phyloP scores from a whole-genome alignment of 30 jellyfish, hydroid and myxozoan species.

The Pelagia noctiluca region DNA sequence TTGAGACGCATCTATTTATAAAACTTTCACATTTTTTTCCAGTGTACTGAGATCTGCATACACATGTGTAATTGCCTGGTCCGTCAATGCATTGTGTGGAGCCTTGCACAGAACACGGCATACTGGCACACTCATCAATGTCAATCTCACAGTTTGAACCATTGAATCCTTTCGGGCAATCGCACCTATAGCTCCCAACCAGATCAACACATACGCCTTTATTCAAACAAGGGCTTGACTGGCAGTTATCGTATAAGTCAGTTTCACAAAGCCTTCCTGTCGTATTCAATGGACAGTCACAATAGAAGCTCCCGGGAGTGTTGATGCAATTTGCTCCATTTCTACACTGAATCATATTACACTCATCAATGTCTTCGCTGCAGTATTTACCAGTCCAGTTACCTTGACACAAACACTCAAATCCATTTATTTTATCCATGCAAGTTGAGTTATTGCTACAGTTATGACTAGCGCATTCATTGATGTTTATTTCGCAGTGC shows the following conservation, averaged over 20 bases:
- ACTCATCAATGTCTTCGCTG: slow-evolving; percentile 77
- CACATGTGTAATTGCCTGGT: slow-evolving; percentile 68
- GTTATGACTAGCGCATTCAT: slow-evolving; percentile 67
- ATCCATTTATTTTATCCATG: slow-evolving; percentile 41
- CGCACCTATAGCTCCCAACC: slow-evolving; percentile 58
- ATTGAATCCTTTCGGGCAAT: slow-evolving; percentile 59
- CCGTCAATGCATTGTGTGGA: slow-evolving; percentile 60
- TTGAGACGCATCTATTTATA: slow-evolving; percentile 59
- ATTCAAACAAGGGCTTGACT: slow-evolving; percentile 65
- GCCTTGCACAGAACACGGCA: slow-evolving; percentile 69
- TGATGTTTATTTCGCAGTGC: slow-evolving; percentile 64
- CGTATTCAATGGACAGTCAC: slow-evolving; percentile 75
- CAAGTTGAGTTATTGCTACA: slow-evolving; percentile 61
- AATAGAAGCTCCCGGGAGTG: slow-evolving; percentile 70
- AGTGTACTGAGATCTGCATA: slow-evolving; percentile 64
- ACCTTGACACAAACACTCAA: slow-evolving; percentile 52
- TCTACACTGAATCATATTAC: slow-evolving; percentile 24
- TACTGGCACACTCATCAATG: slow-evolving; percentile 68
- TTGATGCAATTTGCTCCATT: slow-evolving; percentile 69
- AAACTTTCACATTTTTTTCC: slow-evolving; percentile 69
- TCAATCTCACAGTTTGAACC: slow-evolving; percentile 70
- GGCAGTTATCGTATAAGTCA: slow-evolving; percentile 74
- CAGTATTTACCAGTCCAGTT: slow-evolving; percentile 82
- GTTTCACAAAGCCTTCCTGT: slow-evolving; percentile 85
- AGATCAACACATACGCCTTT: slow-evolving; percentile 64